Percentiles rank a stretch among this genome's conserved stretches.
Evolutionary conservation across 2,113 vertebrate species (phyloP).

Genomic region (Odontesthes bonariensis): DNA sequence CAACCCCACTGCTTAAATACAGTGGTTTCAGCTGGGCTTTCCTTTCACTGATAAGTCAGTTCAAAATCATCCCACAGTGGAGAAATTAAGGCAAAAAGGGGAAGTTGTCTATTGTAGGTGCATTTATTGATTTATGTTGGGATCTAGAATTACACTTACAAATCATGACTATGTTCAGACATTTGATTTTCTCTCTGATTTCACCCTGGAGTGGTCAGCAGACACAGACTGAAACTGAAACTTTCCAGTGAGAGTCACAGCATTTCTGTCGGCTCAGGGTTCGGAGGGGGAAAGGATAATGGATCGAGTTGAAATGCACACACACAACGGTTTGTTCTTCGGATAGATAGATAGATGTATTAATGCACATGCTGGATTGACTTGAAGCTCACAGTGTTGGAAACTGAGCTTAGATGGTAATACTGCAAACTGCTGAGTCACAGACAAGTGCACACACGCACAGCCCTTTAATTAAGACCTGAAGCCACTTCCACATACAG

Average conservation of each 20-base stretch:
- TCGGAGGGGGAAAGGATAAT: constrained; percentile 30
- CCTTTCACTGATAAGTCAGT: no score
- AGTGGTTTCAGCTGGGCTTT: no score
- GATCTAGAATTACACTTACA: background rate
- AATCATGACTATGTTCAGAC: constrained; percentile 13
- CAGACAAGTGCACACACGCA: constrained; percentile 39
- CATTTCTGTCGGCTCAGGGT: constrained; percentile 13
- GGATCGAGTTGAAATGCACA: constrained; percentile 17
- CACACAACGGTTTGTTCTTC: constrained; percentile 37
- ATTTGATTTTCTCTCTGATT: constrained; percentile 38
- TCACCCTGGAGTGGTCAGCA: constrained; percentile 31
- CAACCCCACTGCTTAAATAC: no score
- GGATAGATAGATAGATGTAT: constrained; percentile 37
- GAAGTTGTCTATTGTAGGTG: background rate
- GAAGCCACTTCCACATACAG: constrained; percentile 56
- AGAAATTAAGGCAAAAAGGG: background rate
- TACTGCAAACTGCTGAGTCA: constrained; percentile 79
- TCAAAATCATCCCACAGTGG: background rate
- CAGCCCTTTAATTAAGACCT: constrained; percentile 69
- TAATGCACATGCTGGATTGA: constrained; percentile 70
- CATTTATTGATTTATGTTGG: background rate
- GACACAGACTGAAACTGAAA: constrained; percentile 40
- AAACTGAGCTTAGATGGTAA: constrained; percentile 74
- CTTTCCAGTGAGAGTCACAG: constrained; percentile 5
- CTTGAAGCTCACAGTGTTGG: constrained; percentile 50